These are phyloP conservation scores for Oxyura jamaicensis DNA, from an alignment of 2,113 vertebrate species.

Conservation along the genomic window DNA sequence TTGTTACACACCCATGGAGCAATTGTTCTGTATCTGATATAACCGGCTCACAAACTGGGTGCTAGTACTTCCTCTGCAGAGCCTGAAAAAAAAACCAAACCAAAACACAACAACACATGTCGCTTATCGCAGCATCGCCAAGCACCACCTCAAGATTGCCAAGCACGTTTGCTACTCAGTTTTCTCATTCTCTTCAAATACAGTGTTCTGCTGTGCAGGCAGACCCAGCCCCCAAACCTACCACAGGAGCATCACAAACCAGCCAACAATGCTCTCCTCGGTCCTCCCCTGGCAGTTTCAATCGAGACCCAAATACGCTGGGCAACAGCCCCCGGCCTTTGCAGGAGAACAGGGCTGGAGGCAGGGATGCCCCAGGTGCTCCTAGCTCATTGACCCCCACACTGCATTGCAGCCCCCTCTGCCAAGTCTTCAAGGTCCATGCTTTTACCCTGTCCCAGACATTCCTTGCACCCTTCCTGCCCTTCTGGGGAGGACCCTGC, in stretches of 20 bases:
- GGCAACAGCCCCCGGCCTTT: background rate
- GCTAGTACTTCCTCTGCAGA: constrained; percentile 60
- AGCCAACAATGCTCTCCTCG: background rate
- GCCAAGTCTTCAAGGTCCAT: background rate
- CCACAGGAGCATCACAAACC: background rate
- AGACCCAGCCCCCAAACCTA: background rate
- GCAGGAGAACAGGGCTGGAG: background rate
- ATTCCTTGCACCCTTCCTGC: background rate
- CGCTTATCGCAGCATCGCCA: constrained; percentile 29
- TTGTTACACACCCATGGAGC: constrained; percentile 58
- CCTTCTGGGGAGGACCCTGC: background rate
- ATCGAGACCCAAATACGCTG: fast-evolving
- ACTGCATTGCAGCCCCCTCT: background rate
- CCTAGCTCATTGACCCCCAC: background rate
- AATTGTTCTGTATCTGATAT: constrained; percentile 47
- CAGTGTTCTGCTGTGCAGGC: background rate
- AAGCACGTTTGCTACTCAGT: background rate
- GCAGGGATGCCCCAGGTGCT: background rate
- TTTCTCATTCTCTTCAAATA: background rate
- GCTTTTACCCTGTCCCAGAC: background rate
- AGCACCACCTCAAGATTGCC: background rate
- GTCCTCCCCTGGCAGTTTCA: background rate
- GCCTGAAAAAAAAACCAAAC: constrained; percentile 1
- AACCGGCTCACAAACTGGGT: constrained; percentile 3
- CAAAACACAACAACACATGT: constrained; percentile 38